Conservation (phyloP, 37 sponge, comb jelly and placozoan genomes). For the Chondrosia reniformis region DNA sequence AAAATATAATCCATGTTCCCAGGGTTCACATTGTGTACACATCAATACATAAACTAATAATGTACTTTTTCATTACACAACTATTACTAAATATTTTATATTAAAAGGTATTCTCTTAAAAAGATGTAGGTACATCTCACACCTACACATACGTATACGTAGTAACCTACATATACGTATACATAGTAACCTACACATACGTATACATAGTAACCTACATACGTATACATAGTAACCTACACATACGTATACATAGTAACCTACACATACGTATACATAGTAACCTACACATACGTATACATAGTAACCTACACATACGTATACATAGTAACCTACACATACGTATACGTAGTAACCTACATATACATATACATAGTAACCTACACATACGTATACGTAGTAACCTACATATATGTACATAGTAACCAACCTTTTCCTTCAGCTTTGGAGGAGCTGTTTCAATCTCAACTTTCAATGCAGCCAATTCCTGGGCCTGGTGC, state of each 20-base stretch:
- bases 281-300: neutral
- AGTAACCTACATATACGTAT: constrained; percentile 28
- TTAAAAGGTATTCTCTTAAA: no score
- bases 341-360: neutral
- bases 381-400: neutral
- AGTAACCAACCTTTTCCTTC: constrained; percentile 7
- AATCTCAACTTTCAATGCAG: constrained; percentile 1
- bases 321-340: neutral
- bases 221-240: neutral
- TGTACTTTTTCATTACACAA: no score
- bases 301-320: neutral
- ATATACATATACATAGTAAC: neutral
- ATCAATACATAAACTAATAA: no score
- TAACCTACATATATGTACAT: neutral
- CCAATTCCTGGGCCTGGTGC: neutral
- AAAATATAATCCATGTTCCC: no score
- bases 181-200: constrained; percentile 17
- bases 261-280: neutral
- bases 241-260: neutral
- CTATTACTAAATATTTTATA: no score
- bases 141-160: neutral
- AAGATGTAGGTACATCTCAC: no score
- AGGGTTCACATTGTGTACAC: no score
- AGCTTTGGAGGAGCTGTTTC: neutral
- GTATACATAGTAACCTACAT: neutral